phyloP scores from a whole-genome alignment of 2,113 vertebrate species.

The Pterocles orientalis region DNA sequence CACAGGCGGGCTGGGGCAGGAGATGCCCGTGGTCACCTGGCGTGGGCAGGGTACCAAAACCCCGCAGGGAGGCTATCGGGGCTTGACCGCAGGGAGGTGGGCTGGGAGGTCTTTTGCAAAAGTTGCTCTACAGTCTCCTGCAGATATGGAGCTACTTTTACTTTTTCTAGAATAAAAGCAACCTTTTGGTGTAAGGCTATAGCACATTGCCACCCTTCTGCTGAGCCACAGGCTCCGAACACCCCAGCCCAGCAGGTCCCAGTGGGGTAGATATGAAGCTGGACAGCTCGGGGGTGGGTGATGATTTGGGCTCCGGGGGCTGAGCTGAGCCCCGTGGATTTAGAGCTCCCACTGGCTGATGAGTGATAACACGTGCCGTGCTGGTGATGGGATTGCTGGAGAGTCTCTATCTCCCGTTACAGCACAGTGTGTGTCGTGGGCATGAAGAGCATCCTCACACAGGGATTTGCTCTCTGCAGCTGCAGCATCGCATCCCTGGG shows the following conservation, averaged over 20 bases:
- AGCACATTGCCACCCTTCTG: not conserved
- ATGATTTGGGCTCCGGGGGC: not conserved
- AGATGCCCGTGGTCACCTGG: not conserved
- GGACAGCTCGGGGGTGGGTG: not conserved
- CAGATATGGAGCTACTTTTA: not conserved
- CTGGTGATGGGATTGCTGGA: not conserved
- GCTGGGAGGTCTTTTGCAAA: not conserved
- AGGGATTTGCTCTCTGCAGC: not conserved
- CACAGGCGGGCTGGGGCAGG: not conserved
- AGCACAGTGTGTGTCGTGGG: fast-evolving
- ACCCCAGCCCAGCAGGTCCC: fast-evolving
- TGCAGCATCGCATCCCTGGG: not conserved
- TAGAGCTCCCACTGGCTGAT: fast-evolving
- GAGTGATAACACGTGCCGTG: not conserved
- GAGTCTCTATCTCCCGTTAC: not conserved
- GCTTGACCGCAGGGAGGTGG: not conserved
- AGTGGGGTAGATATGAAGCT: not conserved
- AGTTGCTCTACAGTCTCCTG: not conserved
- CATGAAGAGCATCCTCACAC: fast-evolving
- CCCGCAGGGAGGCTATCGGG: not conserved
- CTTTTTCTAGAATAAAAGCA: not conserved
- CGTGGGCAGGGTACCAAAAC: not conserved
- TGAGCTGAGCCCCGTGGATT: not conserved
- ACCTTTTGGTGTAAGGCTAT: fast-evolving
- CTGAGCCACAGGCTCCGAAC: not conserved